Base-by-base conservation (phyloP, 2,888 invertebrate genomes). In the Mythimna lalbum region DNA sequence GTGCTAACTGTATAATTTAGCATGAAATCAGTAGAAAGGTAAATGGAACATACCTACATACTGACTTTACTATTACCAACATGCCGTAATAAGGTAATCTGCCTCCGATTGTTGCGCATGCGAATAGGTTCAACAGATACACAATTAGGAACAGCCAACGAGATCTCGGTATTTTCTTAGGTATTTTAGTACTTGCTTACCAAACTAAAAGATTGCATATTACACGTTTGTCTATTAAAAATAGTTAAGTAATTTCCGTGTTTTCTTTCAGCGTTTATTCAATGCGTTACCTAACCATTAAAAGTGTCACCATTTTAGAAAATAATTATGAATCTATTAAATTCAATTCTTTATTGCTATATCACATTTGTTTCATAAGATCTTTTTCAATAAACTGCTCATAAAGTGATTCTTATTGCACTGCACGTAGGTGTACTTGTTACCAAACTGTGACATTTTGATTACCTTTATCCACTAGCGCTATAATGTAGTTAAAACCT, bases 71-170 rank as follows among this genome's bases (percentile, higher is more conserved):
- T 71, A 69, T 78, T 73, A 76, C 76, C 59, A 78, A 73, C 59
- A 67, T 80, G 76, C 66, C 49, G 75, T 70, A 82, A 74, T 65
- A 71, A 69, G 53, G 47, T 69, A 76, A 80, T 77, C 49, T 78
- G 56, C 59, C 57, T 68, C 43, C 63, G 65, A 83, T 82, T 77
- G 67, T 79, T 81, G 74, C 63, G 66, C 65, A 55, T 60, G 66
- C 62, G 64, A 36, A 60, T 55, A 39, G 36, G 31, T 69, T 79
- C 56, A 81, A 85, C 75, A 82, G 78, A 78, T 77, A 72, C 60
- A 78, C 76, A 80, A 84, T 86, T 85, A 87, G 84, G 81, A 87
- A 75, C 69, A 78, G 65, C 75, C 80, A 86, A 80, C 75, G 39
- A 76, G 71, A 73, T 57, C 36, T 66, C 17, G 9, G 31, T 63